phyloP scores from a whole-genome alignment of 2,797 vertebrate species.

The Micromesistius poutassou region DNA sequence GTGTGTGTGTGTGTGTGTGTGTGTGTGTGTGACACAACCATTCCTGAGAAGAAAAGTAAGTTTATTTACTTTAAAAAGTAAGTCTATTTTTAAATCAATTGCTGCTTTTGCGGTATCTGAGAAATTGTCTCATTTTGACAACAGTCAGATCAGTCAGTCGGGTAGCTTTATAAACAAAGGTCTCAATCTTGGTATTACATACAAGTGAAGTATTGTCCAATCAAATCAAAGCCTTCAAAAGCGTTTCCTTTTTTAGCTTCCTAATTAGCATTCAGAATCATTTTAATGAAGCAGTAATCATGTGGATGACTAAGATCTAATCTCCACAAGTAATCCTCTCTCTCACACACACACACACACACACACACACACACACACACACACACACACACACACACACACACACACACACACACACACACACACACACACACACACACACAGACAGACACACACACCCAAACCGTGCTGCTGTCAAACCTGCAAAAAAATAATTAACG shows the following conservation, averaged over 20 bases:
- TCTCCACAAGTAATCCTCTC: too few species aligned
- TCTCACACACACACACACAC: not conserved
- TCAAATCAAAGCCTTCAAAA: not conserved
- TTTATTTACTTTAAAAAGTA: too few species aligned
- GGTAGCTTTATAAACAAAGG: not conserved
- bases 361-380: too few species aligned
- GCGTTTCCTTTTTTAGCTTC: not conserved
- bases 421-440: too few species aligned
- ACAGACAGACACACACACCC: too few species aligned
- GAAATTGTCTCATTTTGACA: too few species aligned
- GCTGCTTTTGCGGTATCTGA: not conserved
- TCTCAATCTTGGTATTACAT: not conserved
- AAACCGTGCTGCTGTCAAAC: too few species aligned
- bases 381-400: too few species aligned
- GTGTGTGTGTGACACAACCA: not conserved
- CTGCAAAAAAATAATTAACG: not conserved
- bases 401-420: too few species aligned
- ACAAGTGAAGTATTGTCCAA: not conserved
- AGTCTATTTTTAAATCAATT: not conserved
- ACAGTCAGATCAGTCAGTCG: too few species aligned
- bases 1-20: not conserved
- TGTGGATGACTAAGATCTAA: not conserved
- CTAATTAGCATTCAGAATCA: not conserved
- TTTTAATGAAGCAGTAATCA: not conserved
- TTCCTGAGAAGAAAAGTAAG: not conserved